Evolutionary conservation across 2,797 vertebrate species (phyloP), one percentile per base, ranked within the genome.

Genomic region (Leptatherina wallacei): DNA sequence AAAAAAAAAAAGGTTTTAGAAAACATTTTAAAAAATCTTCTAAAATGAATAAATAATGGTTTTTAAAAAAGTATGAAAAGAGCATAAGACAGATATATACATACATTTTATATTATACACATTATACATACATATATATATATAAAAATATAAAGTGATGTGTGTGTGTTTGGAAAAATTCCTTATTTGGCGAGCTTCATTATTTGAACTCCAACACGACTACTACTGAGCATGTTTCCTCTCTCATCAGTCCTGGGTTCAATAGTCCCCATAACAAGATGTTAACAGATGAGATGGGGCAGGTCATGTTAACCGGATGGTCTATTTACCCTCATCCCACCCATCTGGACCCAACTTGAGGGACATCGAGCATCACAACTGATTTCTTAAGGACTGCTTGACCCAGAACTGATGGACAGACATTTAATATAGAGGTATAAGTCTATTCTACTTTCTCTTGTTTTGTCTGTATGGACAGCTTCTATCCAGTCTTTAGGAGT

Each of bases 171-270:
- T 75, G 72, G 70, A 84, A 83, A 78, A 87, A 78, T 77, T 91
- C 82, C 78, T 87, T 85, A 81, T 89, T 91, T 91, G 89, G 83
- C 85, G 74, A 88, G 78, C 76, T 84, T 88, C 85, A 81, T 85
- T 90, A 88, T 89, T 90, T 85, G 71, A 90, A 88, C 79, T 89
- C 82, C 83, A 86, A 86, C 83, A 87, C 42, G 38, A 88, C 80
- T 88, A 91, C 88, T 92, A 92, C 89, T 91, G 89, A 91, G 87
- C 85, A 73, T 80, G 84, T 65, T 82, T 65, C 82, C 78, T 75
- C 86, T 88, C 84, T 84, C 84, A 67, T 87, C 82, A 80, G 79
- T 71, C 77, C 88, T 81, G 82, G 82, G 81, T 82, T 79, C 61
- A 82, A 65, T 47, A 62, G 69, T 61, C 72, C 77, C 36, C 16